Evolutionary conservation across 2,888 invertebrate genomes (phyloP), one percentile per base, ranked within the genome.

Genomic region (Hemistola chrysoprasaria): DNA sequence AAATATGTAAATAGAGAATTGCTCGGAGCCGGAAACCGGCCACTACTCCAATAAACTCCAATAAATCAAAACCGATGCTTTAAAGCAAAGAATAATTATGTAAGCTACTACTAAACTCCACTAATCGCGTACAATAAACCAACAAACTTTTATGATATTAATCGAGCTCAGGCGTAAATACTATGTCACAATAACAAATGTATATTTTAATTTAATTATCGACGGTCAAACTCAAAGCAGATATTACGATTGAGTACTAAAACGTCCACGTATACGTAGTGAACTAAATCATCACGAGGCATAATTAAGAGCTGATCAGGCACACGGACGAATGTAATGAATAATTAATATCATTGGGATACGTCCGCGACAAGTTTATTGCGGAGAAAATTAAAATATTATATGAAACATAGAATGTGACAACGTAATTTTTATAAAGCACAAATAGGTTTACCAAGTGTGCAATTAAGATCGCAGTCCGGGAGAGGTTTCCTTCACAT

Each of bases 341-440:
- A 59, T 62, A 56, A 62, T 59, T 50, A 59, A 59, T 59, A 40
- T 42, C 8, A 24, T 38, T 29, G 30, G 32, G 35, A 36, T 27
- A 30, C 10, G 11, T n/a, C 8, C 31, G 20, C 38, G 45, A 43
- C 34, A 34, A 34, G 28, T 44, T 44, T 41, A 52, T 36, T 25
- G 35, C 21, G 8, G 9, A 7, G 16, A 7, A 44, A 34, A 40
- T 36, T 36, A 32, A 28, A 32, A 27, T 36, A 42, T 23, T 35
- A 27, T 35, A 35, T 25, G 11, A 9, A 8, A 35, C 25, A 35
- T 25, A 35, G 5, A 36, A 36, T 23, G 26, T 20, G 35, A 23
- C 31, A 27, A 32, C 26, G 3, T 29, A 23, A 6, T 31, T 31
- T 36, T 42, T 32, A 41, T 35, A 8, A 8, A 20, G 11, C 10